Percentiles rank a stretch among this genome's conserved stretches.
phyloP scores from a whole-genome alignment of 2,797 vertebrate genomes.

The Hyperoplus lanceolatus region DNA sequence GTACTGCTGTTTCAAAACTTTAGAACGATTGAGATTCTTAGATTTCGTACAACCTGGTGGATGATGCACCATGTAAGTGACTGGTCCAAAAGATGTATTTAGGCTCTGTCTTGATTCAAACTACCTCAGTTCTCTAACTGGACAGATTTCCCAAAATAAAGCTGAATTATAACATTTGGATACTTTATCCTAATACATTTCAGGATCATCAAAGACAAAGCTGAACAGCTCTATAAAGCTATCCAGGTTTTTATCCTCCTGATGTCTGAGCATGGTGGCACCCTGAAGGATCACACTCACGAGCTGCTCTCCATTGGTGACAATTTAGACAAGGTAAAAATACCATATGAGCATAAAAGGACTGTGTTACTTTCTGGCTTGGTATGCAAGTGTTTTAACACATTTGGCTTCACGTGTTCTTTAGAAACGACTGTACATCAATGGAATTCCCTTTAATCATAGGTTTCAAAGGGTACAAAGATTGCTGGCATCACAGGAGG shows the following conservation, averaged over 20 bases:
- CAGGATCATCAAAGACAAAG: constrained; percentile 42
- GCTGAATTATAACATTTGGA: background rate
- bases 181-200: background rate
- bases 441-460: background rate
- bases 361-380: background rate
- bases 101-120: background rate
- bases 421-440: background rate
- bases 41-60: background rate
- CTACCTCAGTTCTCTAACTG: background rate
- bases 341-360: background rate
- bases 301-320: constrained; percentile 56
- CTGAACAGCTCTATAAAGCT: constrained; percentile 18
- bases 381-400: background rate
- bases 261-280: constrained; percentile 4
- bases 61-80: background rate
- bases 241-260: constrained; percentile 43
- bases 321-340: constrained; percentile 55
- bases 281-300: background rate
- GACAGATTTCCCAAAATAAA: background rate
- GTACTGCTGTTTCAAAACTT: background rate
- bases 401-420: no score
- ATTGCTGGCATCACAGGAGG: constrained; percentile 69
- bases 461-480: constrained; percentile 57
- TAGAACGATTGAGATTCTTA: background rate
- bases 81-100: background rate